A percentile compares a stretch with the other conserved stretches of the same genome.
Evolutionary conservation across 2,113 vertebrate genomes (phyloP).

Genomic region (Rhipidura dahli): DNA sequence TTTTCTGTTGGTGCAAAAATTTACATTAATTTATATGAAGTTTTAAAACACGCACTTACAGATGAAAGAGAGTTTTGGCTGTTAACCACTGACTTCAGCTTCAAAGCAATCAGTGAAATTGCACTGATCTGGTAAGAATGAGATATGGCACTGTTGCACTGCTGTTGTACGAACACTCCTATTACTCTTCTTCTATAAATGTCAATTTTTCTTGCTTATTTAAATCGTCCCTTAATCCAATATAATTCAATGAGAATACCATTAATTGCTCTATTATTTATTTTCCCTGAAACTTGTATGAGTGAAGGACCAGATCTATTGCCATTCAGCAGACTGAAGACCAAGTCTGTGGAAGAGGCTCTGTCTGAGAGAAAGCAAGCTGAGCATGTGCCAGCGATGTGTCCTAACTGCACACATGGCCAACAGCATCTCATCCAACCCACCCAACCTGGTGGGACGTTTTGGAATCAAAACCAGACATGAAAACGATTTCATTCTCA

Average conservation of each 20-base stretch:
- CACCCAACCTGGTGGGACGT: rapidly evolving
- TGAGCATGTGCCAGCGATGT: rapidly evolving
- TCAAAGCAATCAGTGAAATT: neutral
- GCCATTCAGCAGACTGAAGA: neutral
- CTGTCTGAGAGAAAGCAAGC: neutral
- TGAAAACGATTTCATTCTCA: neutral
- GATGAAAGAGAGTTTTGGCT: neutral
- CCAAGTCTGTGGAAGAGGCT: neutral
- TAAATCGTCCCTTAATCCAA: neutral
- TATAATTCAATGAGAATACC: neutral
- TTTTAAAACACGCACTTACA: neutral
- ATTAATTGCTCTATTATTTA: neutral
- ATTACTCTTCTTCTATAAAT: neutral
- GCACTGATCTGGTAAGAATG: neutral
- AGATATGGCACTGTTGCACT: neutral
- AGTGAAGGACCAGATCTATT: neutral
- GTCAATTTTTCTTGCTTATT: neutral
- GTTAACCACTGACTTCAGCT: neutral
- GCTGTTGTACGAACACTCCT: neutral
- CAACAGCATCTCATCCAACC: neutral
- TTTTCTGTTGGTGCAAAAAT: neutral
- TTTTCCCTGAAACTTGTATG: neutral
- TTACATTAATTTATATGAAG: neutral
- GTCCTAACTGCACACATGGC: neutral
- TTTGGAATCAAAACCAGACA: neutral